Percentiles rank a stretch among this genome's conserved stretches.
These are phyloP conservation scores for Oreotrochilus melanogaster DNA, from an alignment of 2,113 vertebrate species.

Conservation along the genomic window DNA sequence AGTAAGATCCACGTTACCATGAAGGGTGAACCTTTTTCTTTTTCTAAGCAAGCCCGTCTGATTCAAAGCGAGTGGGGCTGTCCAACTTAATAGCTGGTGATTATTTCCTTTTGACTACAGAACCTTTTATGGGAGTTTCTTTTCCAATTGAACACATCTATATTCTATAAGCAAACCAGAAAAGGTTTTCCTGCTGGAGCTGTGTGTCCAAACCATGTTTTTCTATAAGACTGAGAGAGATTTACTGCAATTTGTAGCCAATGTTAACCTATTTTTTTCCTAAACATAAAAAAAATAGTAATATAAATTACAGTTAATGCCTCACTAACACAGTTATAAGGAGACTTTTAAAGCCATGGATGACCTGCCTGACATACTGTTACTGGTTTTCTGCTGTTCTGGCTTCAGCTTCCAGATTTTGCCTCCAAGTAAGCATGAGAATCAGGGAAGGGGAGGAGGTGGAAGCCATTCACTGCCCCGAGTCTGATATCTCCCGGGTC, in stretches of 20 bases:
- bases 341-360: background rate
- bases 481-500: slow-evolving; percentile 32
- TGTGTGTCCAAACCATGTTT: background rate
- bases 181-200: slow-evolving; percentile 37
- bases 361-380: background rate
- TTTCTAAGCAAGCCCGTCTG: slow-evolving; percentile 15
- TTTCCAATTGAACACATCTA: background rate
- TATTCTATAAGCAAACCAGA: slow-evolving; percentile 1
- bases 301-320: slow-evolving; percentile 31
- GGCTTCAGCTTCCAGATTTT: slow-evolving; percentile 37
- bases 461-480: background rate
- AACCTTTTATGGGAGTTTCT: slow-evolving; percentile 24
- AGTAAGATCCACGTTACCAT: background rate
- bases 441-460: background rate
- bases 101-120: slow-evolving; percentile 54
- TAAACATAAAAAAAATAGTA: background rate
- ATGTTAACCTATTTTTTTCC: background rate
- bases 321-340: background rate
- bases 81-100: slow-evolving; percentile 41
- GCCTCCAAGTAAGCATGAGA: slow-evolving; percentile 30
- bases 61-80: slow-evolving; percentile 34
- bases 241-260: background rate
- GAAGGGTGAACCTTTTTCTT: background rate
- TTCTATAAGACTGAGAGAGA: background rate
- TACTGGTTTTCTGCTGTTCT: slow-evolving; percentile 29